These are phyloP conservation scores for Leptobrachium leishanense DNA, from an alignment of 2,113 vertebrate genomes.

Conservation along the genomic window DNA sequence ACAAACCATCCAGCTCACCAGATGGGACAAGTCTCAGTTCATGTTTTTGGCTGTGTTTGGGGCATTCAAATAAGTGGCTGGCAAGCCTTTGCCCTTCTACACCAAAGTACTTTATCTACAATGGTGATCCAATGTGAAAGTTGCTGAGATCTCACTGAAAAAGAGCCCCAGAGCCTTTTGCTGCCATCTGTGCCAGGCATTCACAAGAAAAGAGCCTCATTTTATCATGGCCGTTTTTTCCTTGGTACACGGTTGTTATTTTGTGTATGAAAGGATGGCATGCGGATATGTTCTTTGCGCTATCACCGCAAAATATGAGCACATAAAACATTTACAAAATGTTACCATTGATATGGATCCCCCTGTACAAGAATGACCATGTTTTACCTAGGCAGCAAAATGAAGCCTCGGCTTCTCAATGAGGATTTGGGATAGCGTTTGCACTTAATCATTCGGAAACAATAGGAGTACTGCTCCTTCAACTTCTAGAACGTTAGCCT, in stretches of 20 bases:
- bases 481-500: constrained; percentile 60
- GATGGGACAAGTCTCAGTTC: constrained; percentile 31
- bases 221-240: constrained; percentile 59
- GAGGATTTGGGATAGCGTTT: constrained; percentile 22
- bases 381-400: constrained; percentile 5
- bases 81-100: constrained; percentile 50
- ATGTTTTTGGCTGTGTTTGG: constrained; percentile 44
- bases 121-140: constrained; percentile 55
- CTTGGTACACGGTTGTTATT: constrained; percentile 47
- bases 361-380: constrained; percentile 12
- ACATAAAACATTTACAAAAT: constrained; percentile 13
- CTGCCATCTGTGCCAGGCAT: constrained; percentile 61
- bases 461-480: constrained; percentile 57
- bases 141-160: constrained; percentile 56
- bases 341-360: constrained; percentile 15
- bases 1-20: constrained; percentile 39
- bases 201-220: constrained; percentile 58
- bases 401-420: constrained; percentile 5
- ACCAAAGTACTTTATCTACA: constrained; percentile 44
- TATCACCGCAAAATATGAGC: constrained; percentile 20
- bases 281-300: constrained; percentile 44
- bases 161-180: constrained; percentile 54
- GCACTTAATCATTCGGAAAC: constrained; percentile 62
- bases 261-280: constrained; percentile 41
- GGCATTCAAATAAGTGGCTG: constrained; percentile 49